Evolutionary conservation across 2,888 invertebrate genomes (phyloP).

Genomic region (Microctonus brassicae): DNA sequence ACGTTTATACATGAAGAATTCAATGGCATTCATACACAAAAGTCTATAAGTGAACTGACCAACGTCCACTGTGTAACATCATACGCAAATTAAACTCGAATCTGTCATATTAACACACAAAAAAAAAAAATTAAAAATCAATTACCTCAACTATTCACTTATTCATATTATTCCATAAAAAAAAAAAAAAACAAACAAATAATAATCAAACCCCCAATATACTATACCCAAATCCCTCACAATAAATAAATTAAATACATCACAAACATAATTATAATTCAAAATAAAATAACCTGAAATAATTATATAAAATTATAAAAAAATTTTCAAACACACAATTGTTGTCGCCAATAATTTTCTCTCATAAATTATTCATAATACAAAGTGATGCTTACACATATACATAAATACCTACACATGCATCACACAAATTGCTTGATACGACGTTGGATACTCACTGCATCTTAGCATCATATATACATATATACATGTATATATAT

Average conservation of each 20-base stretch:
- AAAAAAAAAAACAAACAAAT: neutral
- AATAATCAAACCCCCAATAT: too few relatives aligned
- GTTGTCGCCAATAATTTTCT: neutral
- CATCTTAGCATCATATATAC: neutral
- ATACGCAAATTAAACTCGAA: neutral
- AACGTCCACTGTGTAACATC: neutral
- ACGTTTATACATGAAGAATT: slow-evolving; percentile 39
- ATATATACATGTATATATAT: too few relatives aligned
- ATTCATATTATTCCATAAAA: neutral
- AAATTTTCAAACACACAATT: too few relatives aligned
- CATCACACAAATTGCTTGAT: neutral
- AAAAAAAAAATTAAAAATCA: too few relatives aligned
- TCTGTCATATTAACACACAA: too few relatives aligned
- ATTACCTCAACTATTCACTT: neutral
- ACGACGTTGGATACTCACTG: neutral
- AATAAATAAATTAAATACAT: too few relatives aligned
- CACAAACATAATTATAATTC: too few relatives aligned
- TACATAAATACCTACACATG: neutral
- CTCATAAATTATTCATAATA: too few relatives aligned
- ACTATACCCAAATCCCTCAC: too few relatives aligned
- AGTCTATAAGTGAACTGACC: neutral
- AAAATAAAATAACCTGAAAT: too few relatives aligned
- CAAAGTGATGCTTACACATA: neutral
- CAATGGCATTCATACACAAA: neutral
- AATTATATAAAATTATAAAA: too few relatives aligned